Percentiles rank a stretch among this genome's conserved stretches.
Conservation (phyloP, 2,113 vertebrate genomes). For the Onychostoma macrolepis region DNA sequence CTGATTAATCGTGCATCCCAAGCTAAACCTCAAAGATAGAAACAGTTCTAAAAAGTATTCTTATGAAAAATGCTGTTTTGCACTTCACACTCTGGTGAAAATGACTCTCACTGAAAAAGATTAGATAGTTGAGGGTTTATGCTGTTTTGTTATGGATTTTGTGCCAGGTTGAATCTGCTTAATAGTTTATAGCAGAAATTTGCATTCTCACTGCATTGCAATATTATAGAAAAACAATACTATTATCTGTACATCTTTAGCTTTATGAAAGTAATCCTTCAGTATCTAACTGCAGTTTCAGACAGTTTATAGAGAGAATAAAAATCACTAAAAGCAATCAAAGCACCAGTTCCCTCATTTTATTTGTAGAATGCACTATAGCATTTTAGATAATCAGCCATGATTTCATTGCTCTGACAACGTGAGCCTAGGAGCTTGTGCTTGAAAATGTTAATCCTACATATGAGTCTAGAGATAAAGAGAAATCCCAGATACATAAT, state of each 20-base stretch:
- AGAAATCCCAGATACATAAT: conserved; percentile 1
- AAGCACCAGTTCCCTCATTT: not conserved
- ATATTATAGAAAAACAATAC: not conserved
- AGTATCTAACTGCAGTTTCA: conserved; percentile 1
- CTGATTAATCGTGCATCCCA: not conserved
- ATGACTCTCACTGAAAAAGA: not conserved
- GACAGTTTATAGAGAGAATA: conserved; percentile 7
- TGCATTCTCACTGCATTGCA: conserved; percentile 1
- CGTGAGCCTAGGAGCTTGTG: not conserved
- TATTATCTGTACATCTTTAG: not conserved
- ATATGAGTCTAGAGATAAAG: not conserved
- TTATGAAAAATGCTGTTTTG: not conserved
- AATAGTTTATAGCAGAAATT: not conserved
- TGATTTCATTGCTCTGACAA: not conserved
- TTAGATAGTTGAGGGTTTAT: conserved; percentile 6
- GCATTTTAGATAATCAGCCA: not conserved
- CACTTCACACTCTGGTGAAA: not conserved
- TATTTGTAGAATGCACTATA: not conserved
- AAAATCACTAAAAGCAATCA: conserved; percentile 13
- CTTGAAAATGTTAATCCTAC: not conserved
- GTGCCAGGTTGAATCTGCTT: not conserved
- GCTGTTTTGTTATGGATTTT: conserved; percentile 7
- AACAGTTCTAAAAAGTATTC: not conserved
- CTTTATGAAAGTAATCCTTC: not conserved
- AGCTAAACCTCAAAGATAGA: not conserved